Evolutionary conservation across 2,797 vertebrate genomes (phyloP).

Genomic region (Atherinosoma microstoma): DNA sequence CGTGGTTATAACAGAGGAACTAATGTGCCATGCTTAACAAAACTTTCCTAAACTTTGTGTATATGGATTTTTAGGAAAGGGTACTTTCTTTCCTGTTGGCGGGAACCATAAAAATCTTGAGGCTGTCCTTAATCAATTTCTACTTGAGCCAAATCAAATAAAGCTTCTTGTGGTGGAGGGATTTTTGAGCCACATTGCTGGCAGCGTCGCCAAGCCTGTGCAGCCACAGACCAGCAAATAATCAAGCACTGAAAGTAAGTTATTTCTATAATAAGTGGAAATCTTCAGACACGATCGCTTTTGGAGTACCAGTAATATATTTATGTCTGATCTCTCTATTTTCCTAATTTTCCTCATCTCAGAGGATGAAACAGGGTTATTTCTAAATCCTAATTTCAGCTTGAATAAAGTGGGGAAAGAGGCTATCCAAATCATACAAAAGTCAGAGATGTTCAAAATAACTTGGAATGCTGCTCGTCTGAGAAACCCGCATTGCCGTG

Average conservation of each 20-base stretch:
- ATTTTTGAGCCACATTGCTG: constrained; percentile 63
- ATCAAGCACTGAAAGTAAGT: constrained; percentile 59
- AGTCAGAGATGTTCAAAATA: constrained; percentile 67
- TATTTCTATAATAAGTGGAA: constrained; percentile 31
- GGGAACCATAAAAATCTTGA: constrained; percentile 29
- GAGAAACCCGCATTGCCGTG: constrained; percentile 75
- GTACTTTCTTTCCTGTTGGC: constrained; percentile 42
- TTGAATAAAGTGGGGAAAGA: constrained; percentile 6
- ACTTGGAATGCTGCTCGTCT: constrained; percentile 73
- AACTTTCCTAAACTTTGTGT: constrained; percentile 27
- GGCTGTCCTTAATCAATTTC: constrained; percentile 46
- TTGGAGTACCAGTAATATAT: background rate
- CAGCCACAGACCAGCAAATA: constrained; percentile 36
- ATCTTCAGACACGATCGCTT: constrained; percentile 27
- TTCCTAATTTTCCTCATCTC: background rate
- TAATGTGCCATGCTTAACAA: constrained; percentile 19
- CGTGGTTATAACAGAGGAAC: constrained; percentile 12
- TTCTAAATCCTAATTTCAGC: constrained; percentile 17
- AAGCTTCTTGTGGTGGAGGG: constrained; percentile 43
- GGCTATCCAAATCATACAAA: constrained; percentile 39
- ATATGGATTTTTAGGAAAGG: constrained; percentile 23
- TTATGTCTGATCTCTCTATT: constrained; percentile 7
- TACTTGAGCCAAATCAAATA: constrained; percentile 55
- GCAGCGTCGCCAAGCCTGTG: constrained; percentile 12
- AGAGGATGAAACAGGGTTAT: constrained; percentile 2